Base-by-base conservation (phyloP, 2,797 vertebrate genomes). In the Sparidentex hasta region DNA sequence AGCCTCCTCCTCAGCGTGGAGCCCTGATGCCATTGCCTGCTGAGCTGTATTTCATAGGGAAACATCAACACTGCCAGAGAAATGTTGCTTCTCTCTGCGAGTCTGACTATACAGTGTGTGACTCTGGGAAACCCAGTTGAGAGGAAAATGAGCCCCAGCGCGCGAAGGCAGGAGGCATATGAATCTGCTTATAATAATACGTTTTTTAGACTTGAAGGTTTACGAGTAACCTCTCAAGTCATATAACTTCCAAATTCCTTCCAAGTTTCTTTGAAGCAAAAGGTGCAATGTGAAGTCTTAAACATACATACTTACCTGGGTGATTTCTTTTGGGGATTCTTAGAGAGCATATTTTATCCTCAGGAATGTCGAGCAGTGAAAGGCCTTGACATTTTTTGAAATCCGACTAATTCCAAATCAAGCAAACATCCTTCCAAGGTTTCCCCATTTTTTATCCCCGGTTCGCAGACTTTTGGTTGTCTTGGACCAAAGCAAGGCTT, bases 21-120 rank as follows among this genome's bases (percentile, higher is more conserved):
- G 81, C 63, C 66, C 33, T 66, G 81, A 66, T 80, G 74, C 84
- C 57, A 54, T 41, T 38, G 64, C 85, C 80, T 63, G 76, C 84
- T 74, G 83, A 80, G 88, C 55, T 12, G n/a, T 85, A 82, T 81
- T 68, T 88, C 51, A 87, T 71, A 29, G 80, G 66, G 81, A 74
- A 89, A 86, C 74, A 81, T 82, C 80, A 90, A 87, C 80, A 78
- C 73, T 23, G 80, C 80, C 57, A 71, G 29, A 56, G 70, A 80
- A 81, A 76, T 73, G 52, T 73, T 38, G 79, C 72, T 41, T 76
- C 56, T 57, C 62, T 81, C 71, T 72, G 56, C 38, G 3, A 54
- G 47, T 47, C 43, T 65, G 55, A 62, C 82, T 74, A 50, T 64
- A 70, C 64, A 62, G 58, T 48, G 73, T 74, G 65, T 61, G 54